A percentile compares a stretch with the other conserved stretches of the same genome.
These are phyloP conservation scores for Rhaphigaster nebulosa DNA, from an alignment of 2,888 invertebrate species.

Conservation along the genomic window DNA sequence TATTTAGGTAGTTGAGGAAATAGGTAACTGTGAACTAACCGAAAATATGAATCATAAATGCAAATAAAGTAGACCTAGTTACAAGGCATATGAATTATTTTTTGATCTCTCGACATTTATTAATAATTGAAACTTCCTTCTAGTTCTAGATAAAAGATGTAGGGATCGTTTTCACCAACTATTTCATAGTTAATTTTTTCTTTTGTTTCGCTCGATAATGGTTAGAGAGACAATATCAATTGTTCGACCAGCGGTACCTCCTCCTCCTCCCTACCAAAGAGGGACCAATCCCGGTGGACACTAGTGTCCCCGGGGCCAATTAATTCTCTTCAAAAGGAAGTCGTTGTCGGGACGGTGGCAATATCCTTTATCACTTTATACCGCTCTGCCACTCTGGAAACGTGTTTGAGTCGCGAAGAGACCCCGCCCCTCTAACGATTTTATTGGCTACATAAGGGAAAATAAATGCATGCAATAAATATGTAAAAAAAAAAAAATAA, in stretches of 20 bases:
- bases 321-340: conserved; percentile 26
- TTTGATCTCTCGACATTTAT: background rate
- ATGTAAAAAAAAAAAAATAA: too few relatives aligned
- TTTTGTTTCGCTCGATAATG: background rate
- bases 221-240: background rate
- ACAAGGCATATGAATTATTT: too few relatives aligned
- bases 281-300: background rate
- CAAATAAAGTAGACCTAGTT: too few relatives aligned
- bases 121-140: background rate
- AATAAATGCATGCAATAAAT: too few relatives aligned
- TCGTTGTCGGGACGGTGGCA: background rate
- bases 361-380: background rate
- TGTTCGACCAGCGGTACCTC: background rate
- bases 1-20: too few relatives aligned
- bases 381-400: background rate
- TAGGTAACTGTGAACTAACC: too few relatives aligned
- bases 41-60: too few relatives aligned
- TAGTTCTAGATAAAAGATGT: background rate
- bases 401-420: too few relatives aligned
- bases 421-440: too few relatives aligned
- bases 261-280: background rate
- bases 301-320: background rate
- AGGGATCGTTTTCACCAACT: background rate
- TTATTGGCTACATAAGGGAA: too few relatives aligned
- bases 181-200: background rate